Conservation (phyloP, 2,113 vertebrate genomes). For the Sisor rabdophorus region DNA sequence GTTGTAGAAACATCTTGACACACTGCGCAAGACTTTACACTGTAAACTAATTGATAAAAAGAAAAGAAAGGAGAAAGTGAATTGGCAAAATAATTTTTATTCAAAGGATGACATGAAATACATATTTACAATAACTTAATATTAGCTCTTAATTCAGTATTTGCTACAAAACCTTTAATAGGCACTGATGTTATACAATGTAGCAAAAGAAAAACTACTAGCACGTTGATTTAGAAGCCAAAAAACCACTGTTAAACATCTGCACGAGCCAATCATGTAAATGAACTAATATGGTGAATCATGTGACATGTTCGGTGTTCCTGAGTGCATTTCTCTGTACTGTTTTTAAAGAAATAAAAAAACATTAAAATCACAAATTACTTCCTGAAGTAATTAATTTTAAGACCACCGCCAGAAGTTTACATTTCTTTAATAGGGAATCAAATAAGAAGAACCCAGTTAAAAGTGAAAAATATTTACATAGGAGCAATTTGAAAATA, state of each 20-base stretch:
- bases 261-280: slow-evolving; percentile 54
- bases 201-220: slow-evolving; percentile 30
- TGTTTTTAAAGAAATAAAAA: slow-evolving; percentile 36
- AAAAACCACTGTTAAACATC: slow-evolving; percentile 60
- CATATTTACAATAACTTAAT: neutral
- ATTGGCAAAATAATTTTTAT: slow-evolving; percentile 1
- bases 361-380: slow-evolving; percentile 12
- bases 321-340: slow-evolving; percentile 66
- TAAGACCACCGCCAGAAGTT: neutral
- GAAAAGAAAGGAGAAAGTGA: neutral
- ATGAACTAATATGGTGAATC: slow-evolving; percentile 52
- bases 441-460: too few species aligned
- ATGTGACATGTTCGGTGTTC: slow-evolving; percentile 58
- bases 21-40: slow-evolving; percentile 13
- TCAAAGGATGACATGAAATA: neutral
- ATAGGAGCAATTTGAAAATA: neutral
- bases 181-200: slow-evolving; percentile 11
- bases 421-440: neutral
- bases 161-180: slow-evolving; percentile 6
- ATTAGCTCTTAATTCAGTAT: neutral
- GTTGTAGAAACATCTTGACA: neutral
- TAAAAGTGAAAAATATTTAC: neutral
- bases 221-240: slow-evolving; percentile 45
- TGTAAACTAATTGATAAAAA: neutral
- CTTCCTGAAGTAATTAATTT: neutral